These are phyloP conservation scores for Plecotus auritus DNA, from an alignment of 2,113 vertebrate species.

Conservation along the genomic window DNA sequence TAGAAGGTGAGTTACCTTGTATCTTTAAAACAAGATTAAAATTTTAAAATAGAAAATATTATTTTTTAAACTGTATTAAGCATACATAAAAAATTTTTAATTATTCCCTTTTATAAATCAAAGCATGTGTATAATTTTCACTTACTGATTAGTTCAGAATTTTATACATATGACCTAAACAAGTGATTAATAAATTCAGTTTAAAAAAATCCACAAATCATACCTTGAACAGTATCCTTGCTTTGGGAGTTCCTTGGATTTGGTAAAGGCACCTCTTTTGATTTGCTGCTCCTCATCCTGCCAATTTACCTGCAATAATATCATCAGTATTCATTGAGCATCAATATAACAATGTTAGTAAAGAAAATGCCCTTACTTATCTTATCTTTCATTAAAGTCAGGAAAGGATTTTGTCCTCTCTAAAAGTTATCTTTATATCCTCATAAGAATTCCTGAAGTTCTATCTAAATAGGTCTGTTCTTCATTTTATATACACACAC, in stretches of 20 bases:
- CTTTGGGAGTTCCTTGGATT: constrained; percentile 76
- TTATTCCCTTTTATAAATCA: constrained; percentile 14
- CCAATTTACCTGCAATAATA: constrained; percentile 81
- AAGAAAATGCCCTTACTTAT: neutral
- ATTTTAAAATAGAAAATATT: neutral
- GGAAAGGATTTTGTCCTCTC: constrained; percentile 8
- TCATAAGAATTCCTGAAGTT: neutral
- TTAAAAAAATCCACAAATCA: neutral
- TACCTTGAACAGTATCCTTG: constrained; percentile 85
- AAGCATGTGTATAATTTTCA: constrained; percentile 6
- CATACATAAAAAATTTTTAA: no score
- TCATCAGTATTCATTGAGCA: neutral
- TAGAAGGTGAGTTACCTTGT: neutral
- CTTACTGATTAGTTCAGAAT: constrained; percentile 22
- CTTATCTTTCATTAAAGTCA: neutral
- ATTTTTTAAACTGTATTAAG: no score
- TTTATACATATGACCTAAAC: constrained; percentile 22
- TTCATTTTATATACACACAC: neutral
- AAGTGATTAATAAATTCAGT: constrained; percentile 33
- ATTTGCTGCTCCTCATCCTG: constrained; percentile 88
- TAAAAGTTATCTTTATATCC: constrained; percentile 26
- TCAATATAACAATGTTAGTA: neutral
- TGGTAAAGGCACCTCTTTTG: constrained; percentile 82
- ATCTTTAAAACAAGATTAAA: neutral
- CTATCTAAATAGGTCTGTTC: neutral